Evolutionary conservation across 2,888 invertebrate genomes (phyloP), one percentile per base, ranked within the genome.

Genomic region (Sinopyrophorus schimmeli): DNA sequence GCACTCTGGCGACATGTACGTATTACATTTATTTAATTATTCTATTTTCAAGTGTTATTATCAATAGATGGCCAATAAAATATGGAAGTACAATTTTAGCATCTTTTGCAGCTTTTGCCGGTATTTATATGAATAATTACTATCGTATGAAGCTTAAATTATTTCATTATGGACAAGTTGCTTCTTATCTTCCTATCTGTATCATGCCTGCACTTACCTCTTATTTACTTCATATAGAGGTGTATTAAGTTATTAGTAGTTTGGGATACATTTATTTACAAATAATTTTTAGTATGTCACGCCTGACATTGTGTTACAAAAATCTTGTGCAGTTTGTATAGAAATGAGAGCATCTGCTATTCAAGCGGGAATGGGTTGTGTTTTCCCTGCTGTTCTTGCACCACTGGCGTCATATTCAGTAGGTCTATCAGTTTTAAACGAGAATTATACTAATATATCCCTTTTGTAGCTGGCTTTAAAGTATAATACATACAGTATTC

Each of bases 241-340:
- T 83, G 73, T 30, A 11, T 23, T 72, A 20, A 31, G 54, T 46
- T 28, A 53, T 23, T 50, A 57, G 18, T 30, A 9, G 11, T 11
- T 37, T 7, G 5, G n/a, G 7, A 12, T 3, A 10, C 5, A 20
- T 18, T 5, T 10, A 35, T 15, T 23, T 20, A 32, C 43, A 28
- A 12, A 30, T 3, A 24, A 41, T 49, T 73, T 76, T 28, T 68
- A 84, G 80, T 58, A 77, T 40, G 66, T 88, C 30, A 72, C 82
- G 58, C 75, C 76, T 1, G 71, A 78, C 10, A 69, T 87, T 46
- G 55, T 87, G 2, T 56, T 87, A 11, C 74, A 80, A 65, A 78
- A 75, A 18, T 70, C 75, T 0, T 89, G 89, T 61, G 80, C 85
- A 0, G 61, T 85, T 3, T 89, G 89, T 64, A 61, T 80, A 14